These are phyloP conservation scores for Balaeniceps rex DNA, from an alignment of 2,113 vertebrate genomes.

Conservation along the genomic window DNA sequence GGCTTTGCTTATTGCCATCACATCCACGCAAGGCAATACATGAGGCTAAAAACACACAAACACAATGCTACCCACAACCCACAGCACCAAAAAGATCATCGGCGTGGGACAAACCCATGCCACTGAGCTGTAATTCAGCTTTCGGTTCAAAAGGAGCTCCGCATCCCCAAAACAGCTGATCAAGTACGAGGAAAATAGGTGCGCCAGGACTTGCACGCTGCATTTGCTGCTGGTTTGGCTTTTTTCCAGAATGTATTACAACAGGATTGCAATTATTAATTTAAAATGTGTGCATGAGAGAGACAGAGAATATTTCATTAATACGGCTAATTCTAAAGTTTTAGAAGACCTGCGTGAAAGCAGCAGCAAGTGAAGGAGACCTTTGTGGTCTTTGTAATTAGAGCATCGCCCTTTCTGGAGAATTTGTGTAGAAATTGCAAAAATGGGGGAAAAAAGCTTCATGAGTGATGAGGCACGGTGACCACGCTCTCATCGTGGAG, in stretches of 20 bases:
- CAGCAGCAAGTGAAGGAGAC: neutral
- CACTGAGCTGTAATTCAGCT: neutral
- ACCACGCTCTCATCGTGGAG: neutral
- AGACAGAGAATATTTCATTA: neutral
- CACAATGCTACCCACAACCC: neutral
- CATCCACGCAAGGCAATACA: neutral
- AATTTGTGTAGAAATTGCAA: neutral
- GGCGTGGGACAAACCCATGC: neutral
- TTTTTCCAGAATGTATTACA: neutral
- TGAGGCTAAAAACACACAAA: neutral
- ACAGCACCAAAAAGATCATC: neutral
- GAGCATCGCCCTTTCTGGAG: neutral
- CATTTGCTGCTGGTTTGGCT: neutral
- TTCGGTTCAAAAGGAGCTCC: neutral
- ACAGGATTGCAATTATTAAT: neutral
- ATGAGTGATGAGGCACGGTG: neutral
- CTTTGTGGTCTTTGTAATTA: accelerated
- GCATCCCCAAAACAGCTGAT: neutral
- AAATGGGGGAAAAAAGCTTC: accelerated
- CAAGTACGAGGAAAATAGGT: too few relatives aligned
- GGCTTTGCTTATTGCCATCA: neutral
- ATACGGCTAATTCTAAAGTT: neutral
- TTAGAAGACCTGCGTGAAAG: neutral
- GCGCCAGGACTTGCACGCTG: neutral
- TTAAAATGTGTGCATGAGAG: neutral